Evolutionary conservation across 2,113 vertebrate species (phyloP), one percentile per base, ranked within the genome.

Genomic region (Menidia beryllina): DNA sequence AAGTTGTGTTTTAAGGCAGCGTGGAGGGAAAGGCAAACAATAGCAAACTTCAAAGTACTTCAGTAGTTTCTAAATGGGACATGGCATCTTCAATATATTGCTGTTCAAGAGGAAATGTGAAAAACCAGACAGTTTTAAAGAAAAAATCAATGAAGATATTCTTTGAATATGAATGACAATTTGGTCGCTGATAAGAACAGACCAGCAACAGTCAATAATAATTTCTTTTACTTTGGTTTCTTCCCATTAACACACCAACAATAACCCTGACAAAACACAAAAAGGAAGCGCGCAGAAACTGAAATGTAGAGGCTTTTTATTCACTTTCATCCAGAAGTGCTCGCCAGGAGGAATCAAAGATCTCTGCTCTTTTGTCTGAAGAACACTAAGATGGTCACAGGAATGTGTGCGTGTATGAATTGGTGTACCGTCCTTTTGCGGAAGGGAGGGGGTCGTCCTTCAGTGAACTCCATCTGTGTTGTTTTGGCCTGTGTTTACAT

Each of bases 361-460:
- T 15, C 12, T 51, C 43, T 24, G 17, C 4, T 6, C 17, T 4
- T 58, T 51, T 43, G 17, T 36, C 41, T 63, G 30, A 49, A 50
- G 60, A 77, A 38, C 19, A 54, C 4, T 24, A 56, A 61, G 64
- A 72, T 69, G 72, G 36, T 59, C 53, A n/a, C n/a, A 50, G 83
- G 75, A 85, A 84, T 87, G 82, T 81, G 80, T 83, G 67, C 3
- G 56, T 65, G 72, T 50, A 25, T 59, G 41, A 59, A 54, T 75
- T 77, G 81, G 69, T 79, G 81, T 69, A 58, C 66, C 49, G 53
- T 73, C 49, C 15, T 77, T 41, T 39, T 71, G 69, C 74, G 82
- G 88, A 90, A 88, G 89, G 88, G 91, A 87, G 91, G 82, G 65
- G 77, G 75, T 79, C 66, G 79, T 86, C 87, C 69, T 83, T 86